Evolutionary conservation across 2,797 vertebrate genomes (phyloP).

Genomic region (Eulemur coronatus): DNA sequence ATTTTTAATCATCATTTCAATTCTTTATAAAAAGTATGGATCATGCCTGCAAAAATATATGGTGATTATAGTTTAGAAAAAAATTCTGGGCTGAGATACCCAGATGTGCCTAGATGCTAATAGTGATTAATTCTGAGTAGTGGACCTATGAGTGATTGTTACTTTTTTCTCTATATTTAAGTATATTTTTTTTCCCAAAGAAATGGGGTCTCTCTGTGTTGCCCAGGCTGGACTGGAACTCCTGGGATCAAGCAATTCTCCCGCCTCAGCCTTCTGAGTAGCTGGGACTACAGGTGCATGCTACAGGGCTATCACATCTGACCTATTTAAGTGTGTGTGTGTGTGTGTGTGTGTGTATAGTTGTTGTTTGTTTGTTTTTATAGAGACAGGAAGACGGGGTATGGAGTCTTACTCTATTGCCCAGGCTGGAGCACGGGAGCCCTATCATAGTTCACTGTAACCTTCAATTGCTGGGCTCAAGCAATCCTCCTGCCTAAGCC

Average conservation of each 20-base stretch:
- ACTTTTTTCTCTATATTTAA: not conserved
- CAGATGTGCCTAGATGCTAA: not conserved
- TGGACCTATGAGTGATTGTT: not conserved
- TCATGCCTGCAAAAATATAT: not conserved
- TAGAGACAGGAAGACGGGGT: not conserved
- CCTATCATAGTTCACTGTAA: not conserved
- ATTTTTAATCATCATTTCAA: conserved; percentile 10
- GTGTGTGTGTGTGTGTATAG: too few relatives aligned
- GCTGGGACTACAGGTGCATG: not conserved
- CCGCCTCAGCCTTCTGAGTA: not conserved
- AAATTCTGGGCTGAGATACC: not conserved
- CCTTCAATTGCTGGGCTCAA: not conserved
- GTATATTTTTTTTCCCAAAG: not conserved
- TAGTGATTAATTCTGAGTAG: not conserved
- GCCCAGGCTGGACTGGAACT: not conserved
- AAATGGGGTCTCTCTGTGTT: not conserved
- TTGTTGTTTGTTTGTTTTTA: not conserved
- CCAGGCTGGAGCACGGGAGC: not conserved
- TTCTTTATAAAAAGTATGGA: not conserved
- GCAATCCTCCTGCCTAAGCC: not conserved
- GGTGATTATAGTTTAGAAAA: conserved; percentile 6
- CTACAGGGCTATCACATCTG: not conserved
- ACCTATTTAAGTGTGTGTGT: not conserved
- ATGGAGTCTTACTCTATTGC: not conserved
- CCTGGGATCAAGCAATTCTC: not conserved